Evolutionary conservation across 1,140 invertebrate genomes (phyloP).

Genomic region (Panagrolaimus sp.): DNA sequence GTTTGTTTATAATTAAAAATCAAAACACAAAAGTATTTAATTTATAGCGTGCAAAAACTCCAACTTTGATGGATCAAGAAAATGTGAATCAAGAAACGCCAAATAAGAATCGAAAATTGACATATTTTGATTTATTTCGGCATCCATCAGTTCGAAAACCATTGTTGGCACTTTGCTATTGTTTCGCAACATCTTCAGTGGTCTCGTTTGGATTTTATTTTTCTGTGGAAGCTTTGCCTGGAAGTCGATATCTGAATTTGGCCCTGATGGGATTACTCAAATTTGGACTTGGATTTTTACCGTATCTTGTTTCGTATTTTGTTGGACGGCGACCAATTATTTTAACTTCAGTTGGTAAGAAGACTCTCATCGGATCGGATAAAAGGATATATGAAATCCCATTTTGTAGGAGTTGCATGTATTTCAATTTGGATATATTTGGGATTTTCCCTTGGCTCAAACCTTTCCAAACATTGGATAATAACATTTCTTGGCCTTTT

Average conservation of each 20-base stretch:
- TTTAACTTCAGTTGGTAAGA: slow-evolving; percentile 23
- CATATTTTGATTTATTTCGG: slow-evolving; percentile 29
- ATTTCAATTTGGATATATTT: slow-evolving; percentile 34
- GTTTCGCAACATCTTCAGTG: slow-evolving; percentile 49
- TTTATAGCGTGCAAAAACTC: slow-evolving; percentile 1
- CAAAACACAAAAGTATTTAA: too few relatives aligned
- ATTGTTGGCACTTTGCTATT: slow-evolving; percentile 47
- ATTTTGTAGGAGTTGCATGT: slow-evolving; percentile 28
- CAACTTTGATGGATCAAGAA: background rate
- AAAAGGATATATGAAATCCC: background rate
- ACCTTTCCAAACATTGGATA: slow-evolving; percentile 18
- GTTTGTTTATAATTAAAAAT: background rate
- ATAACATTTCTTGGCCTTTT: slow-evolving; percentile 37
- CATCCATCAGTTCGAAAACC: slow-evolving; percentile 26
- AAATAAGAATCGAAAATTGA: slow-evolving; percentile 10
- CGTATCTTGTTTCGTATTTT: slow-evolving; percentile 37
- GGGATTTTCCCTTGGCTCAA: background rate
- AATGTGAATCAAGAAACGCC: background rate
- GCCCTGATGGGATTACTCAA: slow-evolving; percentile 46
- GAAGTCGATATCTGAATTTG: slow-evolving; percentile 50
- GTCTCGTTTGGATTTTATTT: slow-evolving; percentile 59
- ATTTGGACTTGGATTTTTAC: slow-evolving; percentile 38
- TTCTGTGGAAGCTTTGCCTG: slow-evolving; percentile 48
- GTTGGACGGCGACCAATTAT: slow-evolving; percentile 33
- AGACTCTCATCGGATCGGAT: slow-evolving; percentile 12